These are phyloP conservation scores for Apeira syringaria DNA, from an alignment of 2,888 invertebrate genomes.

Conservation along the genomic window DNA sequence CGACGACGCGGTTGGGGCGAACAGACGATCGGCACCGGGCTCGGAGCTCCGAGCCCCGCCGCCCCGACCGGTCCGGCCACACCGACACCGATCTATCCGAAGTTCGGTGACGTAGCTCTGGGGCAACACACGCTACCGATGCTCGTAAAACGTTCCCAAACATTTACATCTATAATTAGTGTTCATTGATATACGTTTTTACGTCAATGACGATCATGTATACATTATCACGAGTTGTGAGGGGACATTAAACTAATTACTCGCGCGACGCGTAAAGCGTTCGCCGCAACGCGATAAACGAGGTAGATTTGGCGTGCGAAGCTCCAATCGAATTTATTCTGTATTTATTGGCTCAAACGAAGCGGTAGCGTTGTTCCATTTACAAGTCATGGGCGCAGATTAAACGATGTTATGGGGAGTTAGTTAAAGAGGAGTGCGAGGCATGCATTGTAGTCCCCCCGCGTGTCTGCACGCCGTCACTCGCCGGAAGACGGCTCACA, in stretches of 20 bases:
- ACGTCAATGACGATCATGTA: conserved; percentile 23
- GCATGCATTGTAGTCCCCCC: not conserved
- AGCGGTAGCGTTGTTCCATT: not conserved
- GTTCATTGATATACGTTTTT: conserved; percentile 26
- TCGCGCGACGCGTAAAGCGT: not conserved
- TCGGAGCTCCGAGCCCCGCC: no score
- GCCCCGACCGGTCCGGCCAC: no score
- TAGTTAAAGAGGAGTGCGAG: not conserved
- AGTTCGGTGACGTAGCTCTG: no score
- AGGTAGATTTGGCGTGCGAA: not conserved
- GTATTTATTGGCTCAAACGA: not conserved
- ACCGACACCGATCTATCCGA: no score
- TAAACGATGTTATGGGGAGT: not conserved
- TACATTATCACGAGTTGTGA: conserved; percentile 11
- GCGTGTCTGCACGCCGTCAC: not conserved
- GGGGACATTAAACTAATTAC: conserved; percentile 7
- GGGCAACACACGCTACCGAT: conserved; percentile 5
- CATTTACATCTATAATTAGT: conserved; percentile 24
- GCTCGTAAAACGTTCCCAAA: conserved; percentile 14
- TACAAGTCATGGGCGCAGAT: not conserved
- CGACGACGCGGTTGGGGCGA: not conserved
- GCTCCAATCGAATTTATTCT: not conserved
- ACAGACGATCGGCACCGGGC: not conserved
- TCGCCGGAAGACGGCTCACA: not conserved
- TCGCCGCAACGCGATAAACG: not conserved